A percentile compares a stretch with the other conserved stretches of the same genome.
Conservation (phyloP, 2,797 vertebrate species). For the Graptemys geographica region DNA sequence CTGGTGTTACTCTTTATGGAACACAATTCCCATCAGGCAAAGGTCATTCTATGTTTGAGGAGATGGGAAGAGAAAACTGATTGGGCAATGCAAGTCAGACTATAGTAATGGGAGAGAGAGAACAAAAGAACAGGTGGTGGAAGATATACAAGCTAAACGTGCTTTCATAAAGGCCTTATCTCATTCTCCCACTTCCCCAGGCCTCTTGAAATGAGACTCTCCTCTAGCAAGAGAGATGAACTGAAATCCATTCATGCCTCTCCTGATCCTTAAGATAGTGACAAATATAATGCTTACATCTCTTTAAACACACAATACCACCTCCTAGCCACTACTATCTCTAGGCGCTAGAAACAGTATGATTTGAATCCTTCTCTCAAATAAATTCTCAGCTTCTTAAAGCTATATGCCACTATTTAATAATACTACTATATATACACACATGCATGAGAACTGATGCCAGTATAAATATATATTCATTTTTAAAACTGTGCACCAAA, state of each 20-base stretch:
- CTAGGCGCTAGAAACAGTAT: not conserved
- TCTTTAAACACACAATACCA: not conserved
- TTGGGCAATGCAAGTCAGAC: not conserved
- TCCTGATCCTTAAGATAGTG: not conserved
- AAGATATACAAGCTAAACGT: not conserved
- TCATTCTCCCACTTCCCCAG: not conserved
- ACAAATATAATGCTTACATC: not conserved
- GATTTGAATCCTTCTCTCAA: not conserved
- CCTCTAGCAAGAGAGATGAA: not conserved
- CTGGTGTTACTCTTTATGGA: slow-evolving; percentile 29
- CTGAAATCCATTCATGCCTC: not conserved
- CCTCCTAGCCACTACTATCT: not conserved
- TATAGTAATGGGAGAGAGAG: not conserved
- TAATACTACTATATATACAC: not conserved
- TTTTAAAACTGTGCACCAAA: not conserved
- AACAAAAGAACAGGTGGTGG: not conserved
- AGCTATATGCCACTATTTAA: not conserved
- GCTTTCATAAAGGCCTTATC: not conserved
- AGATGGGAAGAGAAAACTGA: not conserved
- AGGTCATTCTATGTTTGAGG: not conserved
- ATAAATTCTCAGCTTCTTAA: not conserved
- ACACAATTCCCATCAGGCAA: slow-evolving; percentile 32
- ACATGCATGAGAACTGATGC: not conserved
- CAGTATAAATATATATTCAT: not conserved
- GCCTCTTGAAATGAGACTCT: not conserved